Conservation (phyloP, 2,113 vertebrate genomes). For the Tragelaphus buxtoni region DNA sequence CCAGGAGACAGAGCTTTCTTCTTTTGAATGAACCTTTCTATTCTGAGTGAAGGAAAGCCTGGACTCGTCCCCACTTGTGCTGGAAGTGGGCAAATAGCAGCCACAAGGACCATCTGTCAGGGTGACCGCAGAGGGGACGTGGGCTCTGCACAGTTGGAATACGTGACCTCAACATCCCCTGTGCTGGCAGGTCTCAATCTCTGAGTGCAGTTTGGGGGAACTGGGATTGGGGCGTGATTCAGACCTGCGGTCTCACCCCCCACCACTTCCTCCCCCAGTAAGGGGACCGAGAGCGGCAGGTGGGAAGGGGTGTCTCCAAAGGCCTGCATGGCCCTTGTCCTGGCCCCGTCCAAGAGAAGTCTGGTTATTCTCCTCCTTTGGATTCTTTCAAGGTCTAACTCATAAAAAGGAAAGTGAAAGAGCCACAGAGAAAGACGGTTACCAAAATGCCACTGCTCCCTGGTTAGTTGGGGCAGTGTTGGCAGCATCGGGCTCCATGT, state of each 20-base stretch:
- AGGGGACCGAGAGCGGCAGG: accelerated
- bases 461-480: too few relatives aligned
- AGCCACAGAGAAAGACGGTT: not conserved
- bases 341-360: not conserved
- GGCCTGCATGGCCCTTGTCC: not conserved
- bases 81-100: not conserved
- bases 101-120: too few relatives aligned
- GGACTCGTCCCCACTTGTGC: too few relatives aligned
- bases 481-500: not conserved
- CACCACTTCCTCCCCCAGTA: not conserved
- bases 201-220: not conserved
- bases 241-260: too few relatives aligned
- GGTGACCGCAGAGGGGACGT: too few relatives aligned
- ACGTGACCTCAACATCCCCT: not conserved
- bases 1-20: not conserved
- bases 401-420: not conserved
- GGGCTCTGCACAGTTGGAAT: not conserved
- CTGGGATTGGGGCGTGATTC: not conserved
- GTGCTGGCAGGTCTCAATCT: not conserved
- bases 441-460: not conserved
- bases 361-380: not conserved
- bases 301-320: not conserved
- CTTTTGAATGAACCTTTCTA: not conserved
- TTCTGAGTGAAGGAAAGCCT: not conserved
- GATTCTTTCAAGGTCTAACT: not conserved